Base-by-base conservation (phyloP, 92 coral and sea anemone genomes). In the Epizoanthus fatuus region DNA sequence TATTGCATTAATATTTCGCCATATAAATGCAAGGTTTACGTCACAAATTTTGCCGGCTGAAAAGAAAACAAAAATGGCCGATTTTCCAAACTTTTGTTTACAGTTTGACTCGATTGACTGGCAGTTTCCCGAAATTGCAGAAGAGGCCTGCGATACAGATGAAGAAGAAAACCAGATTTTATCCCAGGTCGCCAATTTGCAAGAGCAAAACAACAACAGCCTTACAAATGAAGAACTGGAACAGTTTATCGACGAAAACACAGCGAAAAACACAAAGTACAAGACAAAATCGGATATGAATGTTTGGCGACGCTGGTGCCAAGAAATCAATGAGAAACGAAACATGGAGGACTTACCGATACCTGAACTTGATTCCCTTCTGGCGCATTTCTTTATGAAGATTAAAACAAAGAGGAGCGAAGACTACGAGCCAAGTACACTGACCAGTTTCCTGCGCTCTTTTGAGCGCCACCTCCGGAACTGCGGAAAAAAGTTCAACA, bases 381-480 rank as follows among this genome's bases (percentile, higher is more conserved):
- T 79, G 1, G n/a, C 37, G 57, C 55, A 79, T 14, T 79, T 79
- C 42, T 79, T 79, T n/a, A 15, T 79, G 32, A 59, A 59, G 17
- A 37, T 60, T 13, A 59, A 20, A 37, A 42, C 60, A 62, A 16
- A n/a, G n/a, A n/a, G n/a, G n/a, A n/a, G n/a, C n/a, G n/a, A n/a
- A n/a, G n/a, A n/a, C n/a, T n/a, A n/a, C n/a, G n/a, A n/a, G n/a
- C n/a, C n/a, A n/a, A n/a, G n/a, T 29, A 79, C 84, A 8, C 44
- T 74, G 32, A 74, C 80, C 16, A 11, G 39, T 8, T 74, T 74
- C 63, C 80, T 54, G 39, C 63, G 80, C 13, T 25, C 47, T 19
- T 53, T 74, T 52, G 80, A 74, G 39, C 86, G 86, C 19, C 51
- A 81, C 65, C 73, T 81, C 12, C 45, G 75, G 47, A 72, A 81